Percentiles rank a stretch among this genome's conserved stretches.
Evolutionary conservation across 2,113 vertebrate genomes (phyloP).

Genomic region (Aptenodytes forsteri): DNA sequence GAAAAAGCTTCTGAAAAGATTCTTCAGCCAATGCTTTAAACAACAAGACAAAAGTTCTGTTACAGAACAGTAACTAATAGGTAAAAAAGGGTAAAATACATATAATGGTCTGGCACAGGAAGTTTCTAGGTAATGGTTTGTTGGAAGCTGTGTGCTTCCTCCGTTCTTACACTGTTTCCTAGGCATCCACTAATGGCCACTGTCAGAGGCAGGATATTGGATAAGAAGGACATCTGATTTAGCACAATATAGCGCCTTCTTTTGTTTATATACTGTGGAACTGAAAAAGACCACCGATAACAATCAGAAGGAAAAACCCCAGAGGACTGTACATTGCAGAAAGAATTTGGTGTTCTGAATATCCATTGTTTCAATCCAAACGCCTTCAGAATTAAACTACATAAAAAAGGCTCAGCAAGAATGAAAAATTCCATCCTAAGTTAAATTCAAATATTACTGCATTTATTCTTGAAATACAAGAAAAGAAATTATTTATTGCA

Average conservation of each 20-base stretch:
- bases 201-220: conserved; percentile 19
- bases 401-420: neutral
- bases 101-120: conserved; percentile 15
- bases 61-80: neutral
- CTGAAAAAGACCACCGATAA: conserved; percentile 30
- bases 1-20: neutral
- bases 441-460: neutral
- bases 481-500: neutral
- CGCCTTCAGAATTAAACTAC: neutral
- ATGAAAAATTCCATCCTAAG: neutral
- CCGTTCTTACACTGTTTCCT: neutral
- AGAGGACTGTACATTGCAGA: neutral
- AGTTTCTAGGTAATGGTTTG: conserved; percentile 27
- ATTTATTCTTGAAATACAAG: neutral
- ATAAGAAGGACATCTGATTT: conserved; percentile 19
- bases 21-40: neutral
- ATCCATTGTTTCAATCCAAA: conserved; percentile 29
- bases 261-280: conserved; percentile 3
- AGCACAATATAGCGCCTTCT: conserved; percentile 13
- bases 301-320: conserved; percentile 17
- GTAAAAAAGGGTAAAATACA: neutral
- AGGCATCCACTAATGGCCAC: neutral
- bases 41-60: neutral
- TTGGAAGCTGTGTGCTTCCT: conserved; percentile 37
- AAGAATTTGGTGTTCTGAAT: neutral